A percentile compares a stretch with the other conserved stretches of the same genome.
phyloP scores from a whole-genome alignment of 2,888 invertebrate genomes.

The Sesia apiformis region DNA sequence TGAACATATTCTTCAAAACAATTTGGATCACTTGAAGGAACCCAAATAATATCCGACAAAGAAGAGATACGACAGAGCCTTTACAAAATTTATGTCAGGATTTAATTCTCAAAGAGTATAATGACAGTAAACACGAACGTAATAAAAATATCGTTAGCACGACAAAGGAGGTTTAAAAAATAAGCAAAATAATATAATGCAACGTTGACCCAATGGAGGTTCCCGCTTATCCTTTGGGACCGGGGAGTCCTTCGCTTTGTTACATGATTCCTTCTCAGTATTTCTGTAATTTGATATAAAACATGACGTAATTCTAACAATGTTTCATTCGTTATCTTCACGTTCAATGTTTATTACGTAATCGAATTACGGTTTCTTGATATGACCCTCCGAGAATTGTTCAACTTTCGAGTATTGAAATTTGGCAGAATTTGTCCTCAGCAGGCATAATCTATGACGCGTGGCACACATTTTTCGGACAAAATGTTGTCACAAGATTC shows the following conservation, averaged over 20 bases:
- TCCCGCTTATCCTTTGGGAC: slow-evolving; percentile 6
- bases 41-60: too few species aligned
- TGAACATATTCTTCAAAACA: too few species aligned
- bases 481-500: too few species aligned
- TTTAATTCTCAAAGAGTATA: neutral
- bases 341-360: neutral
- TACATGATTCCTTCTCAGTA: slow-evolving; percentile 24
- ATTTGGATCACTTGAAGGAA: too few species aligned
- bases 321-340: neutral
- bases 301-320: slow-evolving; percentile 40
- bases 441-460: too few species aligned
- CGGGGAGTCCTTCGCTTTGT: slow-evolving; percentile 24
- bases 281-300: slow-evolving; percentile 42
- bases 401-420: too few species aligned
- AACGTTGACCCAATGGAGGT: slow-evolving; percentile 29
- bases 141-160: neutral
- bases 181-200: slow-evolving; percentile 31
- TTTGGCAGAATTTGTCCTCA: too few species aligned
- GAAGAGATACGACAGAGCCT: neutral
- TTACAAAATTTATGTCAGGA: neutral
- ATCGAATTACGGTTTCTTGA: neutral
- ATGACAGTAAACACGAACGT: neutral
- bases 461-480: too few species aligned
- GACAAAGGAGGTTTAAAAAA: slow-evolving; percentile 12
- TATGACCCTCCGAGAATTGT: neutral